phyloP scores from a whole-genome alignment of 2,113 vertebrate genomes.

The Vulpes ferrilata region DNA sequence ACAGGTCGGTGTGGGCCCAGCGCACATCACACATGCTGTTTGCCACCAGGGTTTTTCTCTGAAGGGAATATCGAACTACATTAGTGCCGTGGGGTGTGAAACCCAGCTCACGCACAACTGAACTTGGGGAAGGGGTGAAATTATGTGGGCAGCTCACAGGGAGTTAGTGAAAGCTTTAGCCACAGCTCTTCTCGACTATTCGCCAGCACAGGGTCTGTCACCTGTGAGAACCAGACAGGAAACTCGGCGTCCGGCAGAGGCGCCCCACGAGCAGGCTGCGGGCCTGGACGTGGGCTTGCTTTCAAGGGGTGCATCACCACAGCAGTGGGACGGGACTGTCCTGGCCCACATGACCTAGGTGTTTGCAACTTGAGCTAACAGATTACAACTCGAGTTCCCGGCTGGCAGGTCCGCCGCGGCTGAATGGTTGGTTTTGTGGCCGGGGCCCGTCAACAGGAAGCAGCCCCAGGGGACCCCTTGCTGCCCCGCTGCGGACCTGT shows the following conservation, averaged over 20 bases:
- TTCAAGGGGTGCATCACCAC: slow-evolving; percentile 48
- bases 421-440: not conserved
- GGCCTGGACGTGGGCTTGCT: slow-evolving; percentile 37
- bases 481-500: slow-evolving; percentile 1
- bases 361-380: slow-evolving; percentile 70
- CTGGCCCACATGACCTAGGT: slow-evolving; percentile 65
- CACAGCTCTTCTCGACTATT: not conserved
- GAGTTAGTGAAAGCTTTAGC: slow-evolving; percentile 63
- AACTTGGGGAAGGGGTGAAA: slow-evolving; percentile 69
- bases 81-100: slow-evolving; percentile 49
- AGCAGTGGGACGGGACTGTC: slow-evolving; percentile 57
- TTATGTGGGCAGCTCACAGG: slow-evolving; percentile 55
- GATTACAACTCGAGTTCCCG: not conserved
- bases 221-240: slow-evolving; percentile 46
- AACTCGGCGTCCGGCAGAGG: slow-evolving; percentile 57
- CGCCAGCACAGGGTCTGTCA: not conserved
- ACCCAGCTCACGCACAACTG: slow-evolving; percentile 56
- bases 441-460: slow-evolving; percentile 61
- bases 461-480: not conserved
- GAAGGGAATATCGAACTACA: slow-evolving; percentile 43
- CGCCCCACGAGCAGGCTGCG: slow-evolving; percentile 43
- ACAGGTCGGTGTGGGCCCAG: slow-evolving; percentile 60
- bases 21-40: slow-evolving; percentile 45
- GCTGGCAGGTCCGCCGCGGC: not conserved
- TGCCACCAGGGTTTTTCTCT: slow-evolving; percentile 66